These are phyloP conservation scores for Eupithecia vulgata DNA, from an alignment of 2,888 invertebrate species.

Conservation along the genomic window DNA sequence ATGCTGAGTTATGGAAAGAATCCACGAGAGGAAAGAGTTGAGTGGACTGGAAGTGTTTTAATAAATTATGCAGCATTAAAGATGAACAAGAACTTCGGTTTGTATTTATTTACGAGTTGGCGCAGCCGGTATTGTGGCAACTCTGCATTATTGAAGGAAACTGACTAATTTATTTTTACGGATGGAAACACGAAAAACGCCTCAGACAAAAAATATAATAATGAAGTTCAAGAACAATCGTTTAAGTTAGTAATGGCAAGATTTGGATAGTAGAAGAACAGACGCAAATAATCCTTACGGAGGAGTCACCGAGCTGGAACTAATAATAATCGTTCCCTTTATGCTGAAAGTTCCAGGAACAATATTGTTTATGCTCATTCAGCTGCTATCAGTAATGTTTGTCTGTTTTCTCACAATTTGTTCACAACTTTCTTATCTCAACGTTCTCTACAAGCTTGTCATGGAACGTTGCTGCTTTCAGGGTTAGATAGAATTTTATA, in stretches of 20 bases:
- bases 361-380: constrained; percentile 51
- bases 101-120: constrained; percentile 19
- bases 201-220: constrained; percentile 17
- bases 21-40: constrained; percentile 30
- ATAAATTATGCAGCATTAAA: constrained; percentile 27
- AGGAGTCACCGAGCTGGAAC: constrained; percentile 43
- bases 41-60: constrained; percentile 28
- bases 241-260: constrained; percentile 37
- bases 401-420: constrained; percentile 50
- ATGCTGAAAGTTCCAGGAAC: constrained; percentile 53
- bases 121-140: constrained; percentile 15
- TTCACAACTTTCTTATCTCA: constrained; percentile 45
- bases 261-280: constrained; percentile 40
- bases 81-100: constrained; percentile 14
- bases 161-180: constrained; percentile 16
- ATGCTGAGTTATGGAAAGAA: constrained; percentile 30
- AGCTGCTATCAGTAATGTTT: constrained; percentile 54
- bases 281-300: constrained; percentile 39
- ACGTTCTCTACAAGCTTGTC: constrained; percentile 37
- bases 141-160: constrained; percentile 16
- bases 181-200: constrained; percentile 1
- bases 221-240: constrained; percentile 38
- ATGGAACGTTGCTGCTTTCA: constrained; percentile 30
- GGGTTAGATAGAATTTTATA: constrained; percentile 43
- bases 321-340: constrained; percentile 56